Base-by-base conservation (phyloP, 1,140 invertebrate genomes). In the Amphibalanus amphitrite region DNA sequence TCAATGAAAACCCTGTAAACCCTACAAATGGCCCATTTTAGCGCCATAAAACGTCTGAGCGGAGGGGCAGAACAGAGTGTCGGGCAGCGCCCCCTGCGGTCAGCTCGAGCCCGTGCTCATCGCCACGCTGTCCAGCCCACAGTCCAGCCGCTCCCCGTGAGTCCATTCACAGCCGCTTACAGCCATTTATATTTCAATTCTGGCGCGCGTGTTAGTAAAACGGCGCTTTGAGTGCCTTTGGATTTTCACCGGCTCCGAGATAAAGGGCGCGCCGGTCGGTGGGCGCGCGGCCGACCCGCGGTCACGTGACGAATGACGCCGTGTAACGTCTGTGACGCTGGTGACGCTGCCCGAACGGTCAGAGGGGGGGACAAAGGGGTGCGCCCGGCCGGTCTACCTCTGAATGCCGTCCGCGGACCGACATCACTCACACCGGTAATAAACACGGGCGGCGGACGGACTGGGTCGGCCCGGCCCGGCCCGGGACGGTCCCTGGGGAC, bases 31-130 rank as follows among this genome's bases (percentile, higher is more conserved):
- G 69, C 69, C 29, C 29, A 69, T 69, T 30, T 69, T 30, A 69
- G 69, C 29, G 20, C 69, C 69, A 47, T 69, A 69, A 71, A 33
- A 69, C 33, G 69, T 71, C 40, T 64, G n/a, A 64, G 64, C 13
- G 47, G 71, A 68, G 67, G 67, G 15, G 67, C 67, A 68, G 33
- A 38, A 15, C 33, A 38, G 33, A 38, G 15, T 38, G 33, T 38
- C 4, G 15, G 33, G 4, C 33, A n/a, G 4, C 4, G 33, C 33
- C 33, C 33, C 33, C 33, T 38, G 33, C 15, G 33, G 33, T 38
- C 33, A 38, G 33, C 4, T 15, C 15, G 33, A 15, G 15, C 33
- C 47, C 47, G 23, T 59, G 47, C 23, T 59, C 10, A 59, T 13
- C 20, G 17, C 47, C 47, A 3, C 47, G 1, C 47, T 59, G 17